phyloP scores from a whole-genome alignment of 2,888 invertebrate species.

The Proisotoma minuta region DNA sequence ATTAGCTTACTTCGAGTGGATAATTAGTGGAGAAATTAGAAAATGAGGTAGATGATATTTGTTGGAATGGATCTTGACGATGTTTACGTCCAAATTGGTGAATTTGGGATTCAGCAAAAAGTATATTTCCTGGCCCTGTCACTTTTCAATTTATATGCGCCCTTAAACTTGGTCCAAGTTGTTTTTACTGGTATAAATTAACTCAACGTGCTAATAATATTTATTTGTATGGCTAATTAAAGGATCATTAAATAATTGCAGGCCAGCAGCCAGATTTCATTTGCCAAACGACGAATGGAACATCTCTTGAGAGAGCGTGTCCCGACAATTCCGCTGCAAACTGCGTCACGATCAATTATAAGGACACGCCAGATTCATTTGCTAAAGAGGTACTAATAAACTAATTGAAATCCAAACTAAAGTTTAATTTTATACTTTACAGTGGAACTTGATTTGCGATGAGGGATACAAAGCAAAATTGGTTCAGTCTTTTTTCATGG shows the following conservation, averaged over 20 bases:
- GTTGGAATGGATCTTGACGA: constrained; percentile 45
- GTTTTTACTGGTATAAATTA: constrained; percentile 46
- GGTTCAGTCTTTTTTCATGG: constrained; percentile 48
- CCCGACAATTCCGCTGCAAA: constrained; percentile 19
- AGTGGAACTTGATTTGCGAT: constrained; percentile 48
- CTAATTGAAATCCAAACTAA: not conserved
- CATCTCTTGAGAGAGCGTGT: constrained; percentile 28
- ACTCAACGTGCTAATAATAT: not conserved
- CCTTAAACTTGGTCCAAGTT: constrained; percentile 46
- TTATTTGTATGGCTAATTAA: not conserved
- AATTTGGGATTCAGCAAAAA: constrained; percentile 47
- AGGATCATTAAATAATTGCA: not conserved
- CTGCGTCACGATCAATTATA: constrained; percentile 26
- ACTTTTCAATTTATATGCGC: constrained; percentile 45
- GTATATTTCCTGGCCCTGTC: constrained; percentile 45
- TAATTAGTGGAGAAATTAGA: no score
- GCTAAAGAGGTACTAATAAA: constrained; percentile 27
- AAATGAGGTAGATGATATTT: no score
- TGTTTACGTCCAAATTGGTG: constrained; percentile 46
- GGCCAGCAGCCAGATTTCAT: constrained; percentile 32
- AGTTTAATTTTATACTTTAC: constrained; percentile 15
- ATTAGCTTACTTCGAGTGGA: no score
- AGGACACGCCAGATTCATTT: constrained; percentile 31
- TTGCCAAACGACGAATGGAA: constrained; percentile 23
- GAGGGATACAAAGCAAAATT: constrained; percentile 44